A percentile compares a stretch with the other conserved stretches of the same genome.
Conservation (phyloP, 2,888 invertebrate species). For the Pammene fasciana region DNA sequence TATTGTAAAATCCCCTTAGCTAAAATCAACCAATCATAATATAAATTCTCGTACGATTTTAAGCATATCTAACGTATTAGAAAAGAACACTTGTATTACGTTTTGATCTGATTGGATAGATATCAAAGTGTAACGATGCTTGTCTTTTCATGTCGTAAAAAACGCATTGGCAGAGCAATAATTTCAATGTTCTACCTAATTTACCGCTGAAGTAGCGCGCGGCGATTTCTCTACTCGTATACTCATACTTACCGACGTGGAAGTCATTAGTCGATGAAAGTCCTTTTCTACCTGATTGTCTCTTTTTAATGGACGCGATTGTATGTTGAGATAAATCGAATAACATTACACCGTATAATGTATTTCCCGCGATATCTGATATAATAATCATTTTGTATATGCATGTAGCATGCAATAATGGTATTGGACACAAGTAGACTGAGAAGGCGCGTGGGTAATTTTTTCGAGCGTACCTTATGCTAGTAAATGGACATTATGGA, state of each 20-base stretch:
- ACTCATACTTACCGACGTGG: conserved; percentile 28
- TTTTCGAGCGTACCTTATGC: too few relatives aligned
- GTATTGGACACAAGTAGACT: conserved; percentile 9
- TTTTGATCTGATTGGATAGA: conserved; percentile 5
- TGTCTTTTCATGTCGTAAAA: conserved; percentile 13
- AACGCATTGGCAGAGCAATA: conserved; percentile 24
- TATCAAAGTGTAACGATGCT: conserved; percentile 20
- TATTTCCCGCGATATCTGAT: conserved; percentile 26
- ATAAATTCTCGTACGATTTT: too few relatives aligned
- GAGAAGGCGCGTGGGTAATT: background rate
- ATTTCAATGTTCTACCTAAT: conserved; percentile 40
- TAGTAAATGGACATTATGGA: too few relatives aligned
- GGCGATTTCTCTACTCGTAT: conserved; percentile 37
- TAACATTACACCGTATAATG: conserved; percentile 38
- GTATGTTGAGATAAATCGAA: conserved; percentile 40
- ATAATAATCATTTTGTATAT: conserved; percentile 24
- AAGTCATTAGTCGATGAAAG: conserved; percentile 41
- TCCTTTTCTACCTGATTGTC: conserved; percentile 42
- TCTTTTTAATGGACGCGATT: conserved; percentile 34
- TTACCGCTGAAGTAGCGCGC: conserved; percentile 38
- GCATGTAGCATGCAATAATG: conserved; percentile 16
- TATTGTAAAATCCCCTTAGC: too few relatives aligned
- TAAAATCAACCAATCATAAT: too few relatives aligned
- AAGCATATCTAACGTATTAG: background rate
- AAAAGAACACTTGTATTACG: background rate